These are phyloP conservation scores for Bujurquina vittata DNA, from an alignment of 2,113 vertebrate genomes.

Conservation along the genomic window DNA sequence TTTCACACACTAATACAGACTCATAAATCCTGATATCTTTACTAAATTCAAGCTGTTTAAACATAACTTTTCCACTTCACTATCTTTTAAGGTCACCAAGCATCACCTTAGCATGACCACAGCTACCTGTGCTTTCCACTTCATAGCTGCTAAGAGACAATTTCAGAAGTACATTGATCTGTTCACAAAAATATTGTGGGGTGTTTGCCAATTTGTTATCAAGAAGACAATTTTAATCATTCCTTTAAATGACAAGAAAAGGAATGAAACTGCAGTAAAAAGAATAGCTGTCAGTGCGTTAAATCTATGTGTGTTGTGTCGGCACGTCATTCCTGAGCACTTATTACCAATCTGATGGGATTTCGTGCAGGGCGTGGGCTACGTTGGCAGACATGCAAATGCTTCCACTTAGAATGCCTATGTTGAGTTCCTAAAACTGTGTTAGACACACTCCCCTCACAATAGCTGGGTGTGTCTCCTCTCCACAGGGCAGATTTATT, in stretches of 20 bases:
- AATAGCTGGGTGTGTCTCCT: constrained; percentile 21
- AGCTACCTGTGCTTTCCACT: background rate
- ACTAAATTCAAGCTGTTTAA: no score
- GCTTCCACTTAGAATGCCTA: constrained; percentile 1
- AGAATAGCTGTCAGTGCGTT: background rate
- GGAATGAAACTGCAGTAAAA: background rate
- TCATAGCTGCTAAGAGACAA: background rate
- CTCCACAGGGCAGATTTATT: background rate
- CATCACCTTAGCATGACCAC: background rate
- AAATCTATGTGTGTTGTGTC: background rate
- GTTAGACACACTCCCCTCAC: constrained; percentile 1
- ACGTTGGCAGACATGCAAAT: background rate
- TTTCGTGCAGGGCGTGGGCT: constrained; percentile 16
- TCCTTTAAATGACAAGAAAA: background rate
- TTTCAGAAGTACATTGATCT: background rate
- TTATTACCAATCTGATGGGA: background rate
- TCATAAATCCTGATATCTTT: no score
- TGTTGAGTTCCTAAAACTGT: constrained; percentile 15
- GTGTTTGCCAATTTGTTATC: background rate
- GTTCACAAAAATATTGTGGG: background rate
- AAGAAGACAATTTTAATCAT: background rate
- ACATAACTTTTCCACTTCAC: no score
- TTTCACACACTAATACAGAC: no score
- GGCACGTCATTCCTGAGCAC: background rate
- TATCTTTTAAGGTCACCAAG: no score